Evolutionary conservation across 2,888 invertebrate species (phyloP), one percentile per base, ranked within the genome.

Genomic region (Megamerina dolium): DNA sequence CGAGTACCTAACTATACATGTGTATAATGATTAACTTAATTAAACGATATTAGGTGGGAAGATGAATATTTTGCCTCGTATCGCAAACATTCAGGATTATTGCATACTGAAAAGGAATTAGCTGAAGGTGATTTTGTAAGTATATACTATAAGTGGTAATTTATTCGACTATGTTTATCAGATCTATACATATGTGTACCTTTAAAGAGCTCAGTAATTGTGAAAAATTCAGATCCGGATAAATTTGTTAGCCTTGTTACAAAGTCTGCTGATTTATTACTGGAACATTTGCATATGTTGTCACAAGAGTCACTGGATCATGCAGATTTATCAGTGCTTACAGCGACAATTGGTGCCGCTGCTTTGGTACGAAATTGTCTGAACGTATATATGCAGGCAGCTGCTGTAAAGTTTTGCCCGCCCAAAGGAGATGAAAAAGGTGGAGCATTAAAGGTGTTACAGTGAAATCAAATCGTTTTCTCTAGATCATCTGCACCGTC

Each of bases 281-380:
- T 71, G 79, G 87, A 86, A 59, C 88, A 89, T 63, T 75, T 89
- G 0, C 87, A 88, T 63, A 75, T 82, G 27, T 63, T 89, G 8
- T 86, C 84, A 0, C 88, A 89, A 71, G 88, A 89, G 65, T 87
- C 88, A 0, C 65, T 89, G 13, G 89, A 89, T 72, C 88, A 88
- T 60, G 88, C 88, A 0, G 88, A 88, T 65, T 71, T 89, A 13
- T 82, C 87, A 0, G 87, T 87, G 12, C 64, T 88, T 5, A 87
- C 86, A 1, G 86, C 86, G 0, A 86, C 88, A 0, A 78, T 89
- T 6, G 88, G 88, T 1, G 88, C 88, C 0, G 82, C 87, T 0
- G 85, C 87, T 0, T 68, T 89, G 26, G 70, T 88, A 23, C 83
- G 85, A 64, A 89, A 89, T 60, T 83, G 83, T 30, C 68, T 89